phyloP scores from a whole-genome alignment of 2,888 invertebrate genomes.

The Abscondita cerata region DNA sequence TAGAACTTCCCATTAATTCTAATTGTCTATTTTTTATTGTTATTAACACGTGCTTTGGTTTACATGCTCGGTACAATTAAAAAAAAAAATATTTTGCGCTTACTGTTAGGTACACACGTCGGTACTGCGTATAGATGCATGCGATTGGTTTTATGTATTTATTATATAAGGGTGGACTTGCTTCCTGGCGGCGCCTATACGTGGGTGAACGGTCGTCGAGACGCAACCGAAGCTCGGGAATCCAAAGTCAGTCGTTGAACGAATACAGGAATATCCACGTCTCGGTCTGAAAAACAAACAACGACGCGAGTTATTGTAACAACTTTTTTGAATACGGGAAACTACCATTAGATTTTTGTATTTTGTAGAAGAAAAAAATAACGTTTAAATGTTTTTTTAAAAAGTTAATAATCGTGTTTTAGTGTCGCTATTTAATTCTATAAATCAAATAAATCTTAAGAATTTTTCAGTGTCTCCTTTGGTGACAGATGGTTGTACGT shows the following conservation, averaged over 20 bases:
- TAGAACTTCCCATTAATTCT: too few species aligned
- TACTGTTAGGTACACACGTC: neutral
- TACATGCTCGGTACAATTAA: neutral
- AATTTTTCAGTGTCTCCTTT: slow-evolving; percentile 12
- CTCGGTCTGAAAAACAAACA: slow-evolving; percentile 11
- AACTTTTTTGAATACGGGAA: slow-evolving; percentile 14
- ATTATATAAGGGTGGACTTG: slow-evolving; percentile 40
- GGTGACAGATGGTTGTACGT: slow-evolving; percentile 24
- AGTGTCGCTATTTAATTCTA: neutral
- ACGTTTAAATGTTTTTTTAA: too few species aligned
- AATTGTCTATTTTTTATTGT: too few species aligned
- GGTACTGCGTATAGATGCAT: neutral
- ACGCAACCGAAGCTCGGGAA: slow-evolving; percentile 40
- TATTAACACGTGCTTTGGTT: neutral
- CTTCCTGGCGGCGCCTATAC: slow-evolving; percentile 48
- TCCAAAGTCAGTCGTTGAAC: slow-evolving; percentile 36
- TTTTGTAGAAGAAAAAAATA: too few species aligned
- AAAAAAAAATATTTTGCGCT: neutral
- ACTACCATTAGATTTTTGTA: slow-evolving; percentile 2
- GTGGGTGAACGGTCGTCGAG: slow-evolving; percentile 52
- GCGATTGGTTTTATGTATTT: neutral
- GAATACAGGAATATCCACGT: slow-evolving; percentile 22
- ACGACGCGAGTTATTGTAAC: slow-evolving; percentile 22
- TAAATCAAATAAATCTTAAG: slow-evolving; percentile 2
- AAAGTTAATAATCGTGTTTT: slow-evolving; percentile 5